These are phyloP conservation scores for Notiomystis cincta DNA, from an alignment of 2,113 vertebrate genomes.

Conservation along the genomic window DNA sequence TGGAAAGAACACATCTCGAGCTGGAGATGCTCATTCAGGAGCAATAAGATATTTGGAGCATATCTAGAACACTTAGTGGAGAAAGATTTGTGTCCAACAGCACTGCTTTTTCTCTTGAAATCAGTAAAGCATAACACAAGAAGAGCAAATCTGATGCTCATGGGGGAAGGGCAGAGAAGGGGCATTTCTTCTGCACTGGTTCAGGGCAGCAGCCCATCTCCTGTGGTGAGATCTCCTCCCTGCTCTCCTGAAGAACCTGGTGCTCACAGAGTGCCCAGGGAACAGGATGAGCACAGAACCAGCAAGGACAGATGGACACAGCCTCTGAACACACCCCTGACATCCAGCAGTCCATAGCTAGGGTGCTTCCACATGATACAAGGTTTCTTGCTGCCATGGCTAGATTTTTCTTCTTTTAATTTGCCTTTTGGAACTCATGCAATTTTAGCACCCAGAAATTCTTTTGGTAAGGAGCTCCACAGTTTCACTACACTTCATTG, in stretches of 20 bases:
- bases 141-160: neutral
- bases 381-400: neutral
- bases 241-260: neutral
- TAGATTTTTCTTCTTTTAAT: neutral
- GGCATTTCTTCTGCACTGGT: neutral
- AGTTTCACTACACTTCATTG: neutral
- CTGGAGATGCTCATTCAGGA: neutral
- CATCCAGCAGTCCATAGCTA: neutral
- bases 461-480: neutral
- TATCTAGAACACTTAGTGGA: neutral
- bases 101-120: neutral
- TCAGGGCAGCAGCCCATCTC: neutral
- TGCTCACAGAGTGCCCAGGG: neutral
- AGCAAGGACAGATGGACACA: neutral
- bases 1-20: neutral
- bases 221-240: neutral
- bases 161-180: neutral
- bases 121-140: neutral
- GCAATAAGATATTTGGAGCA: neutral
- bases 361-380: rapidly evolving
- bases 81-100: neutral
- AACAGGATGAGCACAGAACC: neutral
- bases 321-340: neutral
- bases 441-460: neutral
- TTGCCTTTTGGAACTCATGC: neutral